These are phyloP conservation scores for Amblyornis subalaris DNA, from an alignment of 2,113 vertebrate genomes.

Conservation along the genomic window DNA sequence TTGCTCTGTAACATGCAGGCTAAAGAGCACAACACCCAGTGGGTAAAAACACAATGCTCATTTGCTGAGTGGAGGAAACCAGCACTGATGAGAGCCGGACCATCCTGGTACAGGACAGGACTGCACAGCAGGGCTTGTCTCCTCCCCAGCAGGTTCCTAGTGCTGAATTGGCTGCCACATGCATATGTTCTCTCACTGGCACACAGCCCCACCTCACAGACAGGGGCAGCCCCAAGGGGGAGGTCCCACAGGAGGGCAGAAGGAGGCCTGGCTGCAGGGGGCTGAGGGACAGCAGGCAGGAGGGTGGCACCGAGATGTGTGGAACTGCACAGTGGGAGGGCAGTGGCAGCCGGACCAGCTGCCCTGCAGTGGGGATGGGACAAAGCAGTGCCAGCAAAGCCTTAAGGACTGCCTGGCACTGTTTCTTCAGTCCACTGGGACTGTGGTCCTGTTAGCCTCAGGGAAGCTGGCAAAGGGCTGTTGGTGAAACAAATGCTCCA, in stretches of 20 bases:
- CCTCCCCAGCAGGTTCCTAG: not conserved
- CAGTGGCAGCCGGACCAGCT: not conserved
- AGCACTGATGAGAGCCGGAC: not conserved
- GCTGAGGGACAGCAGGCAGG: not conserved
- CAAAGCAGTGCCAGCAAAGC: not conserved
- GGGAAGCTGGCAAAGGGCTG: not conserved
- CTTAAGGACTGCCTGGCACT: not conserved
- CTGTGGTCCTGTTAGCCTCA: not conserved
- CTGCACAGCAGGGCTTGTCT: not conserved
- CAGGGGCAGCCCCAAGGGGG: not conserved
- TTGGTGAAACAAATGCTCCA: constrained; percentile 57
- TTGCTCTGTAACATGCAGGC: not conserved
- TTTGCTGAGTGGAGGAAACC: not conserved
- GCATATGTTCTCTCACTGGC: rapidly evolving
- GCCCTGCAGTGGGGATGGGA: not conserved
- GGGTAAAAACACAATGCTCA: not conserved
- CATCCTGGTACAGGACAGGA: not conserved
- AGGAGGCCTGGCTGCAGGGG: not conserved
- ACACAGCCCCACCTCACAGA: not conserved
- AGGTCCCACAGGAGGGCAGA: rapidly evolving
- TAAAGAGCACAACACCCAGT: not conserved
- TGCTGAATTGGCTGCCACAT: rapidly evolving
- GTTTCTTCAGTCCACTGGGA: not conserved
- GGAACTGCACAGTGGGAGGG: not conserved
- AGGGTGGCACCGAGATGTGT: rapidly evolving